Conservation (phyloP, 2,113 vertebrate genomes). For the Phylloscopus whistleri region DNA sequence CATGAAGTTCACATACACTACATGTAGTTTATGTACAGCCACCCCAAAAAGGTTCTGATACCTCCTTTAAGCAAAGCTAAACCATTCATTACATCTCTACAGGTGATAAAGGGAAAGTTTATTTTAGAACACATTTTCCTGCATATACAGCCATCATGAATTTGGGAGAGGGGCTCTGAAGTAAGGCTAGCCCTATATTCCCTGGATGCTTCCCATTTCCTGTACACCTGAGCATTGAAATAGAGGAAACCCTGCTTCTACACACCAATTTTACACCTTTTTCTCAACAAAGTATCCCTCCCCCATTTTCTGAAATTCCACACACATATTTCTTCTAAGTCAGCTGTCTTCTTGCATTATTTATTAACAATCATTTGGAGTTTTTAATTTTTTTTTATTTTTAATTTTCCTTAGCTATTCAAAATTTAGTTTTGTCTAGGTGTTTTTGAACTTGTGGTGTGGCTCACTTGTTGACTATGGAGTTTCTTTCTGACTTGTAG, state of each 20-base stretch:
- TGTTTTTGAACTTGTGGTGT: background rate
- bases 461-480: background rate
- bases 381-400: background rate
- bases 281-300: background rate
- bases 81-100: background rate
- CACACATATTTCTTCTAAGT: background rate
- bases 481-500: background rate
- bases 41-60: background rate
- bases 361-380: rapidly evolving
- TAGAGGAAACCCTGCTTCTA: background rate
- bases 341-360: background rate
- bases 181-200: background rate
- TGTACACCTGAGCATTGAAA: background rate
- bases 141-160: background rate
- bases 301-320: background rate
- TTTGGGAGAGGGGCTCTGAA: background rate
- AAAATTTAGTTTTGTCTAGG: background rate
- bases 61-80: background rate
- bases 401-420: background rate
- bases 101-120: background rate
- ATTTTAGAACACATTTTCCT: background rate
- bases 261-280: background rate
- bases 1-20: background rate
- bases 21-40: background rate
- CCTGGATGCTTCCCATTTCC: background rate